Percentiles rank a stretch among this genome's conserved stretches.
Evolutionary conservation across 1,140 invertebrate genomes (phyloP).

Genomic region (Bombus consobrinus): DNA sequence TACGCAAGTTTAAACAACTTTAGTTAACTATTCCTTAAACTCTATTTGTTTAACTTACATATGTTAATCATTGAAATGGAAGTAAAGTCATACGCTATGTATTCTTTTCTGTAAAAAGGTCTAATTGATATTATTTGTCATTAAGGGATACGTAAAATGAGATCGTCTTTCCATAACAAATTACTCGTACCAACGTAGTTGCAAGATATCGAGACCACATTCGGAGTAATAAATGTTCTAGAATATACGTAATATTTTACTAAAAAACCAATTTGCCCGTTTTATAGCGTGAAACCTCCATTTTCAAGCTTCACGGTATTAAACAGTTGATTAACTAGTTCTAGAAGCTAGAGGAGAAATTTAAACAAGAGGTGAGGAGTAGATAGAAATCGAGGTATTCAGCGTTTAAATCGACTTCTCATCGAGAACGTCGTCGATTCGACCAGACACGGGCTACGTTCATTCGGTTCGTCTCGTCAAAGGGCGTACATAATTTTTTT

Average conservation of each 20-base stretch:
- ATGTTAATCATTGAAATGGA: no score
- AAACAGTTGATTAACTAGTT: background rate
- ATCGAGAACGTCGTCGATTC: background rate
- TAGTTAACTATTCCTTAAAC: background rate
- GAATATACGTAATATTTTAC: no score
- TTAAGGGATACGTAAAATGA: no score
- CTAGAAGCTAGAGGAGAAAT: background rate
- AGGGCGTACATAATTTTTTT: conserved; percentile 26
- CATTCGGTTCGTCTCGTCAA: conserved; percentile 17
- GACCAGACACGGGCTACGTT: background rate
- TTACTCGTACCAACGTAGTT: background rate
- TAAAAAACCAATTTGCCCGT: background rate
- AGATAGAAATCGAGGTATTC: conserved; percentile 16
- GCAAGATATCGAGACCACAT: no score
- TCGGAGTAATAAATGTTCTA: no score
- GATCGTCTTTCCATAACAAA: no score
- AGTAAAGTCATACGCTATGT: no score
- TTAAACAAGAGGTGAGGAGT: background rate
- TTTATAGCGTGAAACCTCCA: background rate
- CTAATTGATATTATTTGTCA: no score
- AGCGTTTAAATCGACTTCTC: conserved; percentile 3
- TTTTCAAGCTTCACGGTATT: background rate
- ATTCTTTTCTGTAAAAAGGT: no score
- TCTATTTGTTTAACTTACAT: no score
- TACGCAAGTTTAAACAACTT: background rate